Evolutionary conservation across 1,140 invertebrate species (phyloP), one percentile per base, ranked within the genome.

Genomic region (Acromyrmex heyeri): DNA sequence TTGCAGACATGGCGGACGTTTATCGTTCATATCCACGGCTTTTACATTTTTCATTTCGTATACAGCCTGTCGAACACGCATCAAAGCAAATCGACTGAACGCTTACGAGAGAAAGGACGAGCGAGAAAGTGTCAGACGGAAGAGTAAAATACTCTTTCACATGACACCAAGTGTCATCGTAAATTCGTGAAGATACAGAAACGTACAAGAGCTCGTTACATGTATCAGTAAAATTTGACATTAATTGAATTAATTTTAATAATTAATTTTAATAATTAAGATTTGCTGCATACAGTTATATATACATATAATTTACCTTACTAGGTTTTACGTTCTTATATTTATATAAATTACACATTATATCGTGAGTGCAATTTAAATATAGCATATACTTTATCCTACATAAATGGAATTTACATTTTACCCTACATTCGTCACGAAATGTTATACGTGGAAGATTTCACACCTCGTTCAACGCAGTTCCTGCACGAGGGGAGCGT

Each of bases 21-120:
- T 86, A 78, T 81, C 85, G 86, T 82, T 12, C 83, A 67, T 55
- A 79, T 87, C 62, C 79, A n/a, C 24, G 61, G 30, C 77, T 83
- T 57, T 69, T 90, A 86, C 78, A 91, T 86, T 88, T 88, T 89
- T 89, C 88, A 91, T 91, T 85, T 85, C 34, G 59, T 30, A 38
- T 57, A 67, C 65, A 10, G 38, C 34, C 10, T 7, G 24, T 59
- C 38, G 8, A 61, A 82, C 67, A 38, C n/a, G 67, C 55, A n/a
- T 83, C 69, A 50, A 75, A n/a, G 24, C 79, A 38, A 75, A 59
- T 82, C 27, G 27, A 75, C 53, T 50, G 2, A n/a, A 57, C 53
- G 44, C 67, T 57, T 38, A n/a, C 24, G 24, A 24, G 24, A 24
- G 24, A 24, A 24, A 24, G 24, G 24, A 24, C 24, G 24, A 44